Evolutionary conservation across 2,797 vertebrate species (phyloP).

Genomic region (Heliangelus exortis): DNA sequence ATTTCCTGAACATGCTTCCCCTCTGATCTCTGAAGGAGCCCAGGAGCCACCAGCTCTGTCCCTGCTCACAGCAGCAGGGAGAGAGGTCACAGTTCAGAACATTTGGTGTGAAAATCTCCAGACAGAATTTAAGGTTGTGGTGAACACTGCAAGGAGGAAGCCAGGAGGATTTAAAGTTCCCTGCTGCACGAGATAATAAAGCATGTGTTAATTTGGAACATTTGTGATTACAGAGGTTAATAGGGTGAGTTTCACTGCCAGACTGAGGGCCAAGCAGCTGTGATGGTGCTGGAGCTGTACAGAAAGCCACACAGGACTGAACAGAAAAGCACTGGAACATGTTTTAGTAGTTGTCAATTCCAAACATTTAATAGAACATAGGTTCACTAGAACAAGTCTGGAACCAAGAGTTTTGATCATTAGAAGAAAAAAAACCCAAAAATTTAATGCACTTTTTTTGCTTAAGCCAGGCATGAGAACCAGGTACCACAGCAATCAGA

Average conservation of each 20-base stretch:
- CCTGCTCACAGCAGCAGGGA: no score
- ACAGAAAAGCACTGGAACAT: conserved; percentile 59
- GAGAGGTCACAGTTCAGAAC: neutral
- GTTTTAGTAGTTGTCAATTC: conserved; percentile 67
- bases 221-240: neutral
- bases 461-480: conserved; percentile 41
- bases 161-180: neutral
- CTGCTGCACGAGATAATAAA: neutral
- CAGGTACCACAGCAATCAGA: conserved; percentile 48
- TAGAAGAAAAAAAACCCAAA: neutral
- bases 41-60: no score
- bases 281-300: neutral
- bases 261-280: neutral
- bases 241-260: neutral
- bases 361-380: conserved; percentile 73
- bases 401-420: conserved; percentile 25
- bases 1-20: neutral
- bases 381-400: conserved; percentile 45
- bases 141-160: neutral
- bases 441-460: neutral
- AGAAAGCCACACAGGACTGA: neutral
- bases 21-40: neutral
- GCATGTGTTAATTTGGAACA: neutral
- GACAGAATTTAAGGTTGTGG: neutral
- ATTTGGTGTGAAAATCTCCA: rapidly evolving